Conservation (phyloP, 1,140 invertebrate species). For the Asbolus verrucosus region DNA sequence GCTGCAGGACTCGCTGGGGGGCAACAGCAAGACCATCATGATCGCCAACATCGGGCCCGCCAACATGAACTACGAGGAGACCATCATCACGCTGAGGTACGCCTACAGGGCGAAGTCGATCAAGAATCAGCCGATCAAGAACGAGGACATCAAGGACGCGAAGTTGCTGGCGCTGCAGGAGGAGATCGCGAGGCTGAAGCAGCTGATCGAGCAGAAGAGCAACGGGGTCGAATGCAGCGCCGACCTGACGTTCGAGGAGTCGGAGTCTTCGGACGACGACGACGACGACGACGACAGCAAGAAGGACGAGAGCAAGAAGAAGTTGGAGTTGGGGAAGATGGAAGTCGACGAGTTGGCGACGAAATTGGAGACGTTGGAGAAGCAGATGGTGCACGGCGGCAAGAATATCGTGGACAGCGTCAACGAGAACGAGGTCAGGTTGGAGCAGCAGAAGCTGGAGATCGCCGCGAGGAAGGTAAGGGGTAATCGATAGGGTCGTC, state of each 20-base stretch:
- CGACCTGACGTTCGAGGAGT: conserved; percentile 52
- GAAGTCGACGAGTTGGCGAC: conserved; percentile 64
- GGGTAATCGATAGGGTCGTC: too few relatives aligned
- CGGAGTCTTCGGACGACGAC: conserved; percentile 48
- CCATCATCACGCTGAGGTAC: conserved; percentile 91
- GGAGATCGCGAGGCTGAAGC: conserved; percentile 62
- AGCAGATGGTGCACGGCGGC: conserved; percentile 85
- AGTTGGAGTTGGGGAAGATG: conserved; percentile 62
- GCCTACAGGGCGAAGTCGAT: conserved; percentile 94
- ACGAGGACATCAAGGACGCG: conserved; percentile 84
- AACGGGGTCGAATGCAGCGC: conserved; percentile 51
- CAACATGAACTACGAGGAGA: conserved; percentile 95
- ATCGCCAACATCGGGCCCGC: conserved; percentile 97
- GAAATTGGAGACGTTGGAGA: conserved; percentile 81
- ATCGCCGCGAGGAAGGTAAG: conserved; percentile 86
- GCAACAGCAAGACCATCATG: conserved; percentile 97
- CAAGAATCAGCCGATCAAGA: conserved; percentile 95
- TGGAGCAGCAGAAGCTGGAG: conserved; percentile 83
- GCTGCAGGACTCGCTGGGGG: conserved; percentile 93
- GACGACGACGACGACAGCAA: conserved; percentile 59
- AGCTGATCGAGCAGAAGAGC: conserved; percentile 60
- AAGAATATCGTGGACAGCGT: conserved; percentile 93
- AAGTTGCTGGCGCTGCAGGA: conserved; percentile 62
- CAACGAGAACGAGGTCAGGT: conserved; percentile 86
- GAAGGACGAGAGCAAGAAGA: conserved; percentile 60